Base-by-base conservation (phyloP, 1,140 invertebrate genomes). In the Aphaenogaster floridana region DNA sequence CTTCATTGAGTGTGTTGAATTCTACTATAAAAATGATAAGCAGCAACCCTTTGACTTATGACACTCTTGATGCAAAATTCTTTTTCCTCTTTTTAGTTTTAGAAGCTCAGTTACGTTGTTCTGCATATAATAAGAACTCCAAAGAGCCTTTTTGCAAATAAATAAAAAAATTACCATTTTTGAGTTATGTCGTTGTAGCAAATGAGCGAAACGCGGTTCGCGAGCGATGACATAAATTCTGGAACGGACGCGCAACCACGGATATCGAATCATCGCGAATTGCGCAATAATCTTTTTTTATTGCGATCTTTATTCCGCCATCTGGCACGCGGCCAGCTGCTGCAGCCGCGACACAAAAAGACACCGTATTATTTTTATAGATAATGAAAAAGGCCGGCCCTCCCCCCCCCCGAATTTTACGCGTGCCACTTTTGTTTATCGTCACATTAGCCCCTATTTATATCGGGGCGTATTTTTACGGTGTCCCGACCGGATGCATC, bases 391-490 rank as follows among this genome's bases (percentile, higher is more conserved):
- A 45, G 17, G 6, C 3, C 13, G 69, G 45, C 28, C 54, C 68
- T 59, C 8, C 0, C 28, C 28, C 0, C 0, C 28, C 28, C 28
- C 80, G 69, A 50, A 13, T 74, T 34, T 83, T 28, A 34, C 9
- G 34, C 61, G 45, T 42, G 63, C 28, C 13, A n/a, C 80, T 63
- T 76, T 84, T 76, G 28, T 76, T 84, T 76, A 76, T 39, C 54
- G 68, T 48, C 68, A 3, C 52, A 48, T 72, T 17, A 48, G 54
- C 0, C 42, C 54, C 54, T 84, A 84, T 84, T 84, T 84, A 84
- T 76, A 84, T 84, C 80, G 57, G 57, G 45, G 9, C 50, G 69
- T 84, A 84, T 84, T 84, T 84, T 84, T 84, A 50, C 57, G 34
- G 5, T 28, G 28, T 2, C 63, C n/a, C 17, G 42, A 48, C 45